Evolutionary conservation across 2,113 vertebrate species (phyloP).

Genomic region (Numenius arquata): DNA sequence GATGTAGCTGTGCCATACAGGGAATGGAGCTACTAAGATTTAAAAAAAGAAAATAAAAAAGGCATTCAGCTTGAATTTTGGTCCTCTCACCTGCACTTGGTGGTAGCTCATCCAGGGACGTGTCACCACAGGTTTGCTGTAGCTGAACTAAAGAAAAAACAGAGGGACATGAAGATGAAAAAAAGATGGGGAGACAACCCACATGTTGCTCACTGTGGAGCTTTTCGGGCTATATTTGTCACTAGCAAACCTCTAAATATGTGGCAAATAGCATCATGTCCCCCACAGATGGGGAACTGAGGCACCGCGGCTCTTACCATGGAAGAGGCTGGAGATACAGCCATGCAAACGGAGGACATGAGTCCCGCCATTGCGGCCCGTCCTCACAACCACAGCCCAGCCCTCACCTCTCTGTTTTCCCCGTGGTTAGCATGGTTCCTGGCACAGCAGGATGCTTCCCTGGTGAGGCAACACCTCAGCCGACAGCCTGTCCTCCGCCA

Average conservation of each 20-base stretch:
- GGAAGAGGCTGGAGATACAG: not conserved
- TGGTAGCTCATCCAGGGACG: not conserved
- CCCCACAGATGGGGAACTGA: not conserved
- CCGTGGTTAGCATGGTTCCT: not conserved
- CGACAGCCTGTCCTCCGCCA: not conserved
- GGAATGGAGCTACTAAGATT: not conserved
- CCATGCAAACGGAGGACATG: not conserved
- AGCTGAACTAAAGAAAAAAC: not conserved
- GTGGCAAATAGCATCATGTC: not conserved
- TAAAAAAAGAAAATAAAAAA: not conserved
- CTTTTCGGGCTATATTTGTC: not conserved
- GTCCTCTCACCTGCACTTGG: not conserved
- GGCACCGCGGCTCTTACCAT: not conserved
- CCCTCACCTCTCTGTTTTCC: not conserved
- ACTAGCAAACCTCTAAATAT: not conserved
- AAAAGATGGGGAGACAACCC: not conserved
- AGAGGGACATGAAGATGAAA: not conserved
- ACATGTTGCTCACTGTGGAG: not conserved
- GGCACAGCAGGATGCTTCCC: not conserved
- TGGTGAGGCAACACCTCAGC: not conserved
- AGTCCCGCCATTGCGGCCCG: rapidly evolving
- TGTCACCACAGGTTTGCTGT: not conserved
- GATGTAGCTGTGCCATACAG: slow-evolving; percentile 43
- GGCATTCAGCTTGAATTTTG: not conserved
- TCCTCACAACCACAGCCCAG: not conserved